phyloP scores from a whole-genome alignment of 2,797 vertebrate genomes.

The Halcyon badia region DNA sequence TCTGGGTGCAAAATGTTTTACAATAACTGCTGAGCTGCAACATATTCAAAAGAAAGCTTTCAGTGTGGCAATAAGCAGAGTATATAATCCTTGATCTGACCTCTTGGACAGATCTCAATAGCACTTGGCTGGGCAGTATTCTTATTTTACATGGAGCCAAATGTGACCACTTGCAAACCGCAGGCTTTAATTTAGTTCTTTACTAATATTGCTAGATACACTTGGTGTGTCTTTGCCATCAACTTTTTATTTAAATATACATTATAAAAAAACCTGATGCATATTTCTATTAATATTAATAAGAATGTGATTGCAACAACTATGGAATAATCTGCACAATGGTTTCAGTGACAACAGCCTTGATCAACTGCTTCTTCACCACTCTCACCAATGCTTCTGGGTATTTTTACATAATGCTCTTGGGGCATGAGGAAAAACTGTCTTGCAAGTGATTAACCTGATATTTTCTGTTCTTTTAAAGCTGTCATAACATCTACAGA shows the following conservation, averaged over 20 bases:
- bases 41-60: neutral
- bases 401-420: neutral
- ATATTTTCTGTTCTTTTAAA: neutral
- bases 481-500: neutral
- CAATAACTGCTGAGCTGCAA: neutral
- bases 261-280: neutral
- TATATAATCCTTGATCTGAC: neutral
- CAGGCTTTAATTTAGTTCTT: neutral
- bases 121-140: neutral
- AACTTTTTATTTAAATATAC: constrained; percentile 1
- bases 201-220: neutral
- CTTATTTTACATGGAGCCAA: neutral
- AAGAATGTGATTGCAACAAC: neutral
- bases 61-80: neutral
- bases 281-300: constrained; percentile 39
- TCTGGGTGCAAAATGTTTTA: neutral
- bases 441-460: neutral
- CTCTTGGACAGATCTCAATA: neutral
- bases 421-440: neutral
- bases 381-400: neutral
- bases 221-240: neutral
- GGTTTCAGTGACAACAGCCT: neutral
- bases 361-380: neutral
- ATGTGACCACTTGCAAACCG: neutral
- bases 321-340: neutral